phyloP scores from a whole-genome alignment of 92 coral and sea anemone genomes.

The Actinernus sp. region DNA sequence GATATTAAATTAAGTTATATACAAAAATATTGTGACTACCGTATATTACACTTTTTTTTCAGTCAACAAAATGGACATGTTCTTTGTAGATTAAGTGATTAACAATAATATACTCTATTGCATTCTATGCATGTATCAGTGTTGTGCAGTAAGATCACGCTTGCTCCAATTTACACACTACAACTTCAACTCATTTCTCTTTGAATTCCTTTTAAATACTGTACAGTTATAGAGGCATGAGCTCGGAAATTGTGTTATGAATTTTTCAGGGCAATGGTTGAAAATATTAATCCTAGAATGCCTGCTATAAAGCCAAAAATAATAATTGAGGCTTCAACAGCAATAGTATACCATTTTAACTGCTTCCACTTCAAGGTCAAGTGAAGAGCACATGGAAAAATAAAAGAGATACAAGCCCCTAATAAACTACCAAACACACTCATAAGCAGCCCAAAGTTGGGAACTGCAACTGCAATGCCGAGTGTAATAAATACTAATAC shows the following conservation, averaged over 20 bases:
- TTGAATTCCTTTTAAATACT: no score
- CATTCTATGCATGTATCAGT: no score
- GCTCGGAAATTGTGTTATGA: constrained; percentile 1
- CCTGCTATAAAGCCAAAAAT: constrained; percentile 74
- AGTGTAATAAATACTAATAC: constrained; percentile 60
- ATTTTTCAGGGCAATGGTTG: constrained; percentile 74
- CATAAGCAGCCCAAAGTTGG: constrained; percentile 85
- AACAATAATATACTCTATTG: no score
- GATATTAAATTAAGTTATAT: no score
- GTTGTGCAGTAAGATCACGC: no score
- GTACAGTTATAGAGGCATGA: not conserved
- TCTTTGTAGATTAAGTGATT: no score
- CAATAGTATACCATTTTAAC: constrained; percentile 48
- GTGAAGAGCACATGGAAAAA: constrained; percentile 82
- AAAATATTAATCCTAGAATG: constrained; percentile 57
- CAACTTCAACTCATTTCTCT: no score
- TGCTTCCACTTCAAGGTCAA: constrained; percentile 63
- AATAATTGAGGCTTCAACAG: constrained; percentile 44
- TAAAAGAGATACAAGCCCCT: constrained; percentile 73
- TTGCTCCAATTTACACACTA: no score
- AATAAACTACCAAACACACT: constrained; percentile 81
- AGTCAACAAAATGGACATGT: no score
- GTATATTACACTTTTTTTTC: no score
- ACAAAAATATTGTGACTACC: no score
- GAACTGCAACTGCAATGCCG: constrained; percentile 78